These are phyloP conservation scores for Silvanus unidentatus DNA, from an alignment of 2,888 invertebrate species.

Conservation along the genomic window DNA sequence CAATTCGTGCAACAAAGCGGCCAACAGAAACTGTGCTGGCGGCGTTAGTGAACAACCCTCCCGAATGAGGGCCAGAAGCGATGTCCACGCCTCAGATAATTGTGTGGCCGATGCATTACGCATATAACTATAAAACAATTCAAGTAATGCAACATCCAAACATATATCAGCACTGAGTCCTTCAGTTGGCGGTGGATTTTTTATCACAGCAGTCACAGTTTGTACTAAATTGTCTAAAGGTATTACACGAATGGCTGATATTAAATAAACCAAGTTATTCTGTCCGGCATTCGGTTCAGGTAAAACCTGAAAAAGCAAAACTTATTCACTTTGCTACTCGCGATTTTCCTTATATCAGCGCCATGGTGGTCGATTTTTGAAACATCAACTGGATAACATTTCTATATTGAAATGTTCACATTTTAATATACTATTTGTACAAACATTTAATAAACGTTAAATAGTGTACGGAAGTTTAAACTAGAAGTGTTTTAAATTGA, in stretches of 20 bases:
- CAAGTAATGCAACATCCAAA: constrained; percentile 75
- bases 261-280: constrained; percentile 69
- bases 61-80: constrained; percentile 65
- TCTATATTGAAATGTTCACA: too few species aligned
- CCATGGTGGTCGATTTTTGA: too few species aligned
- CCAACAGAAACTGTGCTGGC: constrained; percentile 71
- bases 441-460: too few species aligned
- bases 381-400: too few species aligned
- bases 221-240: constrained; percentile 79
- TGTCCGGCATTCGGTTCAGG: constrained; percentile 65
- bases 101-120: constrained; percentile 62
- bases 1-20: constrained; percentile 76
- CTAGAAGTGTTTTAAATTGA: too few species aligned
- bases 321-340: background rate
- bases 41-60: constrained; percentile 69
- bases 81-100: constrained; percentile 72
- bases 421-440: too few species aligned
- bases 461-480: too few species aligned
- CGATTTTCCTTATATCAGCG: background rate
- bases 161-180: constrained; percentile 56
- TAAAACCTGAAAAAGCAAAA: constrained; percentile 45
- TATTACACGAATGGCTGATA: constrained; percentile 75
- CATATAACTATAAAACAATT: constrained; percentile 72
- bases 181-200: constrained; percentile 62
- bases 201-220: constrained; percentile 75